Evolutionary conservation across 2,113 vertebrate species (phyloP), one percentile per base, ranked within the genome.

Genomic region (Ancistrus triradiatus): DNA sequence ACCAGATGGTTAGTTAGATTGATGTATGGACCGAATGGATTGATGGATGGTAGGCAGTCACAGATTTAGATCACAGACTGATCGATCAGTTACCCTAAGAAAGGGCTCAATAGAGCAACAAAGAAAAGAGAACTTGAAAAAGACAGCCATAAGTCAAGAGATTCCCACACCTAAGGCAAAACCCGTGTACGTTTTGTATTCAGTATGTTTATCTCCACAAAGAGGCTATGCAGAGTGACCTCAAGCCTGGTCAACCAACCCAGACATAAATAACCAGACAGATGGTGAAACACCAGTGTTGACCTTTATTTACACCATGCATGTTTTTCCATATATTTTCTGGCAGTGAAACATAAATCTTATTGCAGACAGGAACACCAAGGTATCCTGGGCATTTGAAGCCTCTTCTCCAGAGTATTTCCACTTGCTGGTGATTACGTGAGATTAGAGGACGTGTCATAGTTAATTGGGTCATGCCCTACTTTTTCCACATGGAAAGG

Each of bases 381-480:
- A n/a, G 9, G 31, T 48, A 37, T n/a, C n/a, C n/a, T n/a, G 28
- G 24, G 10, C 55, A 31, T 38, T 61, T 28, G 58, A 60, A 25
- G 25, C 37, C 24, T 25, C 15, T 61, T 68, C 66, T 42, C 49
- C 33, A 69, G 46, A 62, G 11, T 1, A 2, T 64, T 52, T 21
- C 51, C 6, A 64, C 27, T 72, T 65, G 66, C 50, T 58, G 47
- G 9, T 52, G 57, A 63, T 61, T 61, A 65, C 60, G 31, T 69
- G 40, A 52, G 62, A 73, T 76, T 52, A 69, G 44, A 51, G n/a
- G 38, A 51, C 24, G 37, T 63, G 66, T 66, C 72, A 46, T 21
- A 48, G 59, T 50, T 73, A 70, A 76, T 59, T 60, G 51, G 53
- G 66, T 55, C 74, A 40, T 59, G 52, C 42, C 63, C 69, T 21